These are phyloP conservation scores for Schmidtea mediterranea DNA, from an alignment of 1,140 invertebrate genomes.

Conservation along the genomic window DNA sequence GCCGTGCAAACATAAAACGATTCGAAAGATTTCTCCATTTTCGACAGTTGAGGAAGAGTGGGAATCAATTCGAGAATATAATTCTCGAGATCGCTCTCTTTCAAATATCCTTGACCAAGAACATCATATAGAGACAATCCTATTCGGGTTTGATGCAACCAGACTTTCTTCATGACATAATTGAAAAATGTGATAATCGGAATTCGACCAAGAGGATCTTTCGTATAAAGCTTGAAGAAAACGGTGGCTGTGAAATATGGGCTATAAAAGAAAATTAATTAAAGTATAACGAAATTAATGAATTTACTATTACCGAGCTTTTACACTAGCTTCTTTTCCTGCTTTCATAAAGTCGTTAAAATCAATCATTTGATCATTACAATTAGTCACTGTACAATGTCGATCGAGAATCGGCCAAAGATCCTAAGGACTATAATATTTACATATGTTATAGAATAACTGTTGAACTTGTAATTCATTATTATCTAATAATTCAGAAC, in stretches of 20 bases:
- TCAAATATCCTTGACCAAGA: slow-evolving; percentile 61
- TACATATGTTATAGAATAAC: no score
- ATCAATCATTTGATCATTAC: no score
- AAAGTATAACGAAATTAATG: no score
- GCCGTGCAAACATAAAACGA: slow-evolving; percentile 85
- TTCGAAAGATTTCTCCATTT: slow-evolving; percentile 38
- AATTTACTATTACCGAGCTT: no score
- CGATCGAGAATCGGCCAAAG: no score
- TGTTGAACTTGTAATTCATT: no score
- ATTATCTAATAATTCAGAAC: no score
- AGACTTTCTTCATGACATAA: slow-evolving; percentile 74
- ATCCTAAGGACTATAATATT: no score
- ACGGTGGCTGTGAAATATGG: slow-evolving; percentile 54
- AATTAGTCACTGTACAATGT: no score
- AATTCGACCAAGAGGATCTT: slow-evolving; percentile 45
- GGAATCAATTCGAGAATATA: slow-evolving; percentile 75
- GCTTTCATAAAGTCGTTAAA: no score
- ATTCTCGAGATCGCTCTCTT: slow-evolving; percentile 63
- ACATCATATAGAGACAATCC: slow-evolving; percentile 70
- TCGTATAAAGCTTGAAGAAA: slow-evolving; percentile 54
- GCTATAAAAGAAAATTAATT: no score
- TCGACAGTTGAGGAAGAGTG: slow-evolving; percentile 42
- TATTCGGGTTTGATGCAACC: slow-evolving; percentile 68
- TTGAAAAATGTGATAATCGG: slow-evolving; percentile 49
- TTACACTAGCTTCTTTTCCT: no score